These are phyloP conservation scores for Rhinoraja longicauda DNA, from an alignment of 2,797 vertebrate genomes.

Conservation along the genomic window DNA sequence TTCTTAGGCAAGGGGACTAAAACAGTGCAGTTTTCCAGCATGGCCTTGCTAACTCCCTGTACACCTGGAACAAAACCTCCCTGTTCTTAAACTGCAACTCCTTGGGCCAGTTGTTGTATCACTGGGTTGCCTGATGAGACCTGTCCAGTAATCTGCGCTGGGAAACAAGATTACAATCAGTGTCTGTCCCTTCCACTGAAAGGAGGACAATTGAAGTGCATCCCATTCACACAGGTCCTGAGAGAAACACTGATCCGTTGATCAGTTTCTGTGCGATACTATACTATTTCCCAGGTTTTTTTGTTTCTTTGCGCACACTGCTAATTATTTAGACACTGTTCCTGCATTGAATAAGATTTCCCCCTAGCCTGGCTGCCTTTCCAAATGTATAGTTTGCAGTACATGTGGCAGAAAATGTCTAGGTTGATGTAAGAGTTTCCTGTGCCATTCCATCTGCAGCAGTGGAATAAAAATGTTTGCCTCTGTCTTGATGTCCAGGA, in stretches of 20 bases:
- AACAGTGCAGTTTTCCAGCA: too few species aligned
- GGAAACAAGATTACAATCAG: neutral
- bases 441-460: neutral
- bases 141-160: neutral
- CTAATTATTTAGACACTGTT: neutral
- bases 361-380: neutral
- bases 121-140: neutral
- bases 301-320: neutral
- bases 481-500: slow-evolving; percentile 49
- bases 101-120: too few species aligned
- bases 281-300: neutral
- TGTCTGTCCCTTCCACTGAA: too few species aligned
- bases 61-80: too few species aligned
- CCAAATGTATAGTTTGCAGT: neutral
- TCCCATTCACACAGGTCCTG: neutral
- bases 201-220: neutral
- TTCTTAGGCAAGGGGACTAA: too few species aligned
- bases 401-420: neutral
- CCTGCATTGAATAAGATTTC: neutral
- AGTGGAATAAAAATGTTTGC: neutral
- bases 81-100: too few species aligned
- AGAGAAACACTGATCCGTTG: too few species aligned
- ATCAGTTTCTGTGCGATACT: neutral
- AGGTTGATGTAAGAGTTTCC: neutral
- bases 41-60: too few species aligned